Conservation (phyloP, 2,888 invertebrate genomes). For the Nephrotoma appendiculata region DNA sequence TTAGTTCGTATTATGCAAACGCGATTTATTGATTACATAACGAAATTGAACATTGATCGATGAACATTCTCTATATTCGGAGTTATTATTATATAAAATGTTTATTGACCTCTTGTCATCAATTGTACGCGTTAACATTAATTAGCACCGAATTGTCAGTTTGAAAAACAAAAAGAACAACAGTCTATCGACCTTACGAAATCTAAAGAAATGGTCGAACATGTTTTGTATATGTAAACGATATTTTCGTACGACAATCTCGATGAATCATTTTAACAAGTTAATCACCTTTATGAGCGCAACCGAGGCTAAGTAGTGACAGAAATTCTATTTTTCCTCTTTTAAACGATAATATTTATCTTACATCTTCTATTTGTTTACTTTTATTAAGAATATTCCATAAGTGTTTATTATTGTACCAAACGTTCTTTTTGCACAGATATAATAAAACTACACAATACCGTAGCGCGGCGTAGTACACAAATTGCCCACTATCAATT, state of each 20-base stretch:
- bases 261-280: neutral
- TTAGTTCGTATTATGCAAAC: neutral
- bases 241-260: neutral
- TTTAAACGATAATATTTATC: neutral
- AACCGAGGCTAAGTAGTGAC: neutral
- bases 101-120: neutral
- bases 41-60: neutral
- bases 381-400: neutral
- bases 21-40: neutral
- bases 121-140: neutral
- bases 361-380: neutral
- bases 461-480: neutral
- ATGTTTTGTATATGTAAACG: neutral
- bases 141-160: neutral
- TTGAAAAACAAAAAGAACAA: neutral
- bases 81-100: neutral
- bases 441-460: neutral
- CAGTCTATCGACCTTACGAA: neutral
- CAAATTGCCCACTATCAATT: neutral
- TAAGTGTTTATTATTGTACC: neutral
- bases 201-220: neutral
- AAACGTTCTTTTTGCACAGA: neutral
- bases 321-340: neutral
- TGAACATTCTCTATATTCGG: neutral
- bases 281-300: neutral